A percentile compares a stretch with the other conserved stretches of the same genome.
Evolutionary conservation across 1,140 invertebrate genomes (phyloP).

Genomic region (Bombus terrestris): DNA sequence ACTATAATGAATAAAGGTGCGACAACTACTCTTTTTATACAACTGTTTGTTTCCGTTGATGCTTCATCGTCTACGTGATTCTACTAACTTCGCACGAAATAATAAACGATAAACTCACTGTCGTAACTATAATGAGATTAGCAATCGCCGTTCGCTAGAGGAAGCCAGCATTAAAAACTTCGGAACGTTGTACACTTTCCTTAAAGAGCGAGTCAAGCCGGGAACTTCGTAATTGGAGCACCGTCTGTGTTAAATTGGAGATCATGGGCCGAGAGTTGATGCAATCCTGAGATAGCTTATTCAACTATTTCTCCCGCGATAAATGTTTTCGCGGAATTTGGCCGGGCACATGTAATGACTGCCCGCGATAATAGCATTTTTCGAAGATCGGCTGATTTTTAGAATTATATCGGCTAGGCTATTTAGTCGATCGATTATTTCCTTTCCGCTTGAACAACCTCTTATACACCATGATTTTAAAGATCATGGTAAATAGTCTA

Average conservation of each 20-base stretch:
- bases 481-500: not conserved
- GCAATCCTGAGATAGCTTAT: slow-evolving; percentile 31
- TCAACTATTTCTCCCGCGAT: slow-evolving; percentile 6
- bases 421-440: not conserved
- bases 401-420: not conserved
- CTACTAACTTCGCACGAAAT: slow-evolving; percentile 8
- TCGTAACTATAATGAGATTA: slow-evolving; percentile 37
- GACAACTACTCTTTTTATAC: too few relatives aligned
- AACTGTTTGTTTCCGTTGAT: not conserved
- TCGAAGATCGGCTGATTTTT: not conserved
- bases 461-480: not conserved
- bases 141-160: not conserved
- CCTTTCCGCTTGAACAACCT: not conserved
- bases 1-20: too few relatives aligned
- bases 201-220: slow-evolving; percentile 19
- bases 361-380: not conserved
- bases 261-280: slow-evolving; percentile 38
- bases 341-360: not conserved
- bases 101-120: slow-evolving; percentile 45
- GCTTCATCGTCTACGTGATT: not conserved
- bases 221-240: slow-evolving; percentile 45
- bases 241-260: slow-evolving; percentile 40
- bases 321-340: slow-evolving; percentile 32
- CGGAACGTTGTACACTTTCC: slow-evolving; percentile 18
- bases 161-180: slow-evolving; percentile 19